Base-by-base conservation (phyloP, 2,797 vertebrate genomes). In the Cossypha niveicapilla region DNA sequence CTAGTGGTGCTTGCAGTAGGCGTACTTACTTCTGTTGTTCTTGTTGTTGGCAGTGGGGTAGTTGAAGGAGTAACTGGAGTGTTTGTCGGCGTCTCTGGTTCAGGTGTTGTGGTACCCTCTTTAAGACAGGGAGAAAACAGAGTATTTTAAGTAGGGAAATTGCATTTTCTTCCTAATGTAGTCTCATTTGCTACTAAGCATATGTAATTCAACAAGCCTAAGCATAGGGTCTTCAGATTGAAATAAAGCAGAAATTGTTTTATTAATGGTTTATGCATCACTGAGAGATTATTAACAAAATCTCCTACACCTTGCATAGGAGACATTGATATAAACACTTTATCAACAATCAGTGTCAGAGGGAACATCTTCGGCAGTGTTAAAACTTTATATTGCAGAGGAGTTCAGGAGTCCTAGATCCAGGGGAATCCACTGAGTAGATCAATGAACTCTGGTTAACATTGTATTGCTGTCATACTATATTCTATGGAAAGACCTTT, bases 71-170 rank as follows among this genome's bases (percentile, higher is more conserved):
- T 62, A 85, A 74, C 27, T 78, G 42, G 12, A 58, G 32, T 37
- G 34, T 14, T 79, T 1, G 60, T 35, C 0, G 30, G 0, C 3
- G 2, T 18, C 70, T 2, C 30, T 45, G 18, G 0, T 60, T 3
- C 4, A 28, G n/a, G 0, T 21, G 51, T 44, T 68, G 60, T 11
- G 25, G 25, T 15, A n/a, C 6, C 0, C 8, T 5, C 79, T 60
- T 58, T 72, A 72, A 86, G 23, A 90, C 10, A 71, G 11, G 13
- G 11, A 86, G 23, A 82, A 88, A 79, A 72, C 5, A 68, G 3
- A 54, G 9, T 25, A 62, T 60, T 51, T 51, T 71, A 56, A 39
- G 24, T 10, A 39, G 10, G 3, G 18, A 65, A 53, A 75, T 37
- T 4, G 3, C 13, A 27, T 58, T 75, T 84, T 62, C 9, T 60